Conservation (phyloP, 1,140 invertebrate species). For the Temnothorax longispinosus region DNA sequence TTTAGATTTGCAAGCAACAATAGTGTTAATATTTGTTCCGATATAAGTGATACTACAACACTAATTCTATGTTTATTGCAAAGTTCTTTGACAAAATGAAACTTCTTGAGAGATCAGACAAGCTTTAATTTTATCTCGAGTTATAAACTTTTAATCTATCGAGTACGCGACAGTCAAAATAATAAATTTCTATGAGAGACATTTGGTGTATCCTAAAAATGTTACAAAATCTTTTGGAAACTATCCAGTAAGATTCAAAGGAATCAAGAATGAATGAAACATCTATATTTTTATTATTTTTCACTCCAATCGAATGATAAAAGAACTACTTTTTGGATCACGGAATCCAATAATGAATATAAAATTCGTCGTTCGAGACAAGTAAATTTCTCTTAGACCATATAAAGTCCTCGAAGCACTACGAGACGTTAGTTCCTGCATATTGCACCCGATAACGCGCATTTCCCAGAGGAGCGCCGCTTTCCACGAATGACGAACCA, state of each 20-base stretch:
- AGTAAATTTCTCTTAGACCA: neutral
- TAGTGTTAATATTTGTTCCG: neutral
- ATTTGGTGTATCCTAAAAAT: neutral
- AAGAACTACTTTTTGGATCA: neutral
- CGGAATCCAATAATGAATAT: neutral
- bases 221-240: neutral
- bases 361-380: neutral
- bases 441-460: neutral
- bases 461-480: conserved; percentile 68
- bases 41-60: neutral
- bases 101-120: neutral
- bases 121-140: neutral
- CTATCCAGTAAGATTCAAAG: neutral
- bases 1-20: neutral
- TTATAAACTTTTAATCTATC: neutral
- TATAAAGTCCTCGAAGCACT: neutral
- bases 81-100: neutral
- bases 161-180: neutral
- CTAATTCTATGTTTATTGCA: neutral
- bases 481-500: neutral
- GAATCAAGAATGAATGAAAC: neutral
- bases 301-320: neutral
- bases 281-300: neutral
- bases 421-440: neutral
- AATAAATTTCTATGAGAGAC: neutral